These are phyloP conservation scores for Sphaerodactylus townsendi DNA, from an alignment of 2,113 vertebrate species.

Conservation along the genomic window DNA sequence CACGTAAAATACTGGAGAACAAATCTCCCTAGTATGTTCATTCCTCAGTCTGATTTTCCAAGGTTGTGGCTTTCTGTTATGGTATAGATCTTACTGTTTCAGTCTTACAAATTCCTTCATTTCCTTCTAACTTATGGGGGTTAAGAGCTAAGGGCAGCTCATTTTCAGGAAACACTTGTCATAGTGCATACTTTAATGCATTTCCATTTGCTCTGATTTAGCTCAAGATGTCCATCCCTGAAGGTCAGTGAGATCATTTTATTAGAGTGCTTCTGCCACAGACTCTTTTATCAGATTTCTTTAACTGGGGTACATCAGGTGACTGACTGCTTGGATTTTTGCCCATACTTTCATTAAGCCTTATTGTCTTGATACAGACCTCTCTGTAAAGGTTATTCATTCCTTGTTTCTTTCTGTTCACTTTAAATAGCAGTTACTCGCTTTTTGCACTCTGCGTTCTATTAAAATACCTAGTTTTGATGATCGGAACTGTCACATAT, in stretches of 20 bases:
- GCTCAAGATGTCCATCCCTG: conserved; percentile 5
- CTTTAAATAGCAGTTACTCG: neutral
- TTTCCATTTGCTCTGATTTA: neutral
- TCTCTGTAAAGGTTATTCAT: neutral
- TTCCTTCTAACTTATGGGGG: neutral
- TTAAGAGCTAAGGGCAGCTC: neutral
- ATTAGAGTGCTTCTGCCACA: neutral
- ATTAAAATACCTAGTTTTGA: neutral
- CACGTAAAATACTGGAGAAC: neutral
- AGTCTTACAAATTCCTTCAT: conserved; percentile 6
- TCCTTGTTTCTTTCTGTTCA: neutral
- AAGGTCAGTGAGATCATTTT: neutral
- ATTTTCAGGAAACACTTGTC: conserved; percentile 11
- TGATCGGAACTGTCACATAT: neutral
- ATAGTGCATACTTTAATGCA: neutral
- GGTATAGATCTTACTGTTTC: neutral
- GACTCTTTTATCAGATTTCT: neutral
- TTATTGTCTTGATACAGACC: conserved; percentile 3
- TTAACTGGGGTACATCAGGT: neutral
- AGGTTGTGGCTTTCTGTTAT: conserved; percentile 6
- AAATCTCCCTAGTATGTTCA: neutral
- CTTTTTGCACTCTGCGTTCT: neutral
- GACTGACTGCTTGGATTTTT: conserved; percentile 4
- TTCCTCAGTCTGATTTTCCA: neutral
- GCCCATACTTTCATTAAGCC: neutral